These are phyloP conservation scores for Solen grandis DNA, from an alignment of 1,140 invertebrate genomes.

Conservation along the genomic window DNA sequence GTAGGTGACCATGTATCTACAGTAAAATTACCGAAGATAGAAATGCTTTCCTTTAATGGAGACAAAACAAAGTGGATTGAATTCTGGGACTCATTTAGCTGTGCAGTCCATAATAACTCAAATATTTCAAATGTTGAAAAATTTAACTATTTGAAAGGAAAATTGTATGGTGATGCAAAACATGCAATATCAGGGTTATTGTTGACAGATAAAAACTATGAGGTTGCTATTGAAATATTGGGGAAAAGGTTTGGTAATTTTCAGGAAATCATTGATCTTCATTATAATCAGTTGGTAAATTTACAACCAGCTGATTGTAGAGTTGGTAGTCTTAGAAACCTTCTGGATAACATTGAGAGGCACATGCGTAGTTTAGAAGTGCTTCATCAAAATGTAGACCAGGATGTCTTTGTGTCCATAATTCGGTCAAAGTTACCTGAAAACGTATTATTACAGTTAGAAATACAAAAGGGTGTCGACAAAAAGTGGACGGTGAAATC, in stretches of 20 bases:
- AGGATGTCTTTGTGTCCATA: conserved; percentile 13
- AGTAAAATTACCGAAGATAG: conserved; percentile 17
- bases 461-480: neutral
- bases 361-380: conserved; percentile 19
- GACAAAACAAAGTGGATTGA: conserved; percentile 10
- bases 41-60: neutral
- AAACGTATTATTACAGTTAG: neutral
- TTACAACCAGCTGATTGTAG: neutral
- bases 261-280: conserved; percentile 1
- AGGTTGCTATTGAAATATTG: neutral
- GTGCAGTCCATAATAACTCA: conserved; percentile 8
- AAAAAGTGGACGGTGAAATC: conserved; percentile 1
- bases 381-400: conserved; percentile 2
- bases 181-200: neutral
- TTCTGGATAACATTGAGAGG: conserved; percentile 10
- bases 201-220: conserved; percentile 10
- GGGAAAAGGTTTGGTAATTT: neutral
- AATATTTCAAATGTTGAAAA: conserved; percentile 18
- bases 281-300: conserved; percentile 13
- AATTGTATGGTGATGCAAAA: conserved; percentile 9
- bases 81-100: conserved; percentile 15
- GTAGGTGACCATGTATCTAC: neutral
- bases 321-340: conserved; percentile 3
- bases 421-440: conserved; percentile 15
- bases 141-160: conserved; percentile 4